A percentile compares a stretch with the other conserved stretches of the same genome.
phyloP scores from a whole-genome alignment of 2,888 invertebrate genomes.

The Hydraecia micacea region DNA sequence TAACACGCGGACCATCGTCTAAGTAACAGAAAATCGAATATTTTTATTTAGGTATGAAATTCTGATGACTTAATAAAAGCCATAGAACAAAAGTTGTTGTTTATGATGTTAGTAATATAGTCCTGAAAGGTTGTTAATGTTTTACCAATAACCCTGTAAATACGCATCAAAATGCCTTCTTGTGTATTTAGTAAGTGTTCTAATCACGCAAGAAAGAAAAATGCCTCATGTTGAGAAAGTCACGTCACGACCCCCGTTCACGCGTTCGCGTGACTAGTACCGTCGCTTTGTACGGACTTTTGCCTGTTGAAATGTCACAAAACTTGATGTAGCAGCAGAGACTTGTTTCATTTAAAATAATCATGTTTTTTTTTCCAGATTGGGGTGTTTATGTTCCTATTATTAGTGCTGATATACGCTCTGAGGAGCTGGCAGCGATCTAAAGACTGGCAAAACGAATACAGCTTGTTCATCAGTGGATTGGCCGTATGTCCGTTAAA shows the following conservation, averaged over 20 bases:
- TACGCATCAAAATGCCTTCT: too few species aligned
- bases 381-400: slow-evolving; percentile 65
- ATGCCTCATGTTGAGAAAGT: neutral
- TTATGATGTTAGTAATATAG: too few species aligned
- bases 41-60: too few species aligned
- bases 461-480: slow-evolving; percentile 94
- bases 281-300: neutral
- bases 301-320: neutral
- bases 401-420: slow-evolving; percentile 72
- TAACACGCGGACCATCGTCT: neutral
- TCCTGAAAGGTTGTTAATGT: too few species aligned
- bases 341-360: neutral
- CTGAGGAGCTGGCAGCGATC: slow-evolving; percentile 92
- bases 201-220: too few species aligned
- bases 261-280: neutral
- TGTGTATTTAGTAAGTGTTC: too few species aligned
- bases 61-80: too few species aligned
- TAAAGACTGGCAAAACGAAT: slow-evolving; percentile 95
- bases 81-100: too few species aligned
- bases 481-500: slow-evolving; percentile 97
- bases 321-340: neutral
- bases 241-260: neutral
- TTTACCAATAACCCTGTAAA: too few species aligned
- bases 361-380: slow-evolving; percentile 64
- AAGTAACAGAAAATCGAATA: too few species aligned